A percentile compares a stretch with the other conserved stretches of the same genome.
Evolutionary conservation across 2,888 invertebrate genomes (phyloP).

Genomic region (Sisyra terminalis): DNA sequence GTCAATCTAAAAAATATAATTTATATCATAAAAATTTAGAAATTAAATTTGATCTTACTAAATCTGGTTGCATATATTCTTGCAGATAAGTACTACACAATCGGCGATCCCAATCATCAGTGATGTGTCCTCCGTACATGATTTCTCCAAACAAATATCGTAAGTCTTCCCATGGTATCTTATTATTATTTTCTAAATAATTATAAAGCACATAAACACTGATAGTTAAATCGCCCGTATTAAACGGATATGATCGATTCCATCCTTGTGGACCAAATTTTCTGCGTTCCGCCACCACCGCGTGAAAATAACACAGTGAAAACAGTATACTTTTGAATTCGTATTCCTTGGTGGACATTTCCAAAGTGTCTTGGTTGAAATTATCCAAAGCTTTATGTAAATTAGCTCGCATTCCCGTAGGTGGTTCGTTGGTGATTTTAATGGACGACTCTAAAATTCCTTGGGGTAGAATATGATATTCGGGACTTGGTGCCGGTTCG

Average conservation of each 20-base stretch:
- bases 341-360: constrained; percentile 82
- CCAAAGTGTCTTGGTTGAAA: constrained; percentile 82
- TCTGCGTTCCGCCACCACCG: constrained; percentile 78
- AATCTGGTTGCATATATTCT: constrained; percentile 75
- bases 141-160: constrained; percentile 91
- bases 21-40: too few species aligned
- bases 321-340: constrained; percentile 86
- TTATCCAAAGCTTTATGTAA: constrained; percentile 84
- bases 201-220: constrained; percentile 82
- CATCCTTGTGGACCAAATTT: constrained; percentile 84
- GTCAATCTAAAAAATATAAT: constrained; percentile 40
- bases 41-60: too few species aligned
- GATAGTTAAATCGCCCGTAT: constrained; percentile 78
- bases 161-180: constrained; percentile 88
- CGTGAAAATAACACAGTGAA: constrained; percentile 86
- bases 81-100: constrained; percentile 73
- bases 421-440: constrained; percentile 92
- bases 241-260: constrained; percentile 51
- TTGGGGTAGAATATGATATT: constrained; percentile 51
- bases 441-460: constrained; percentile 86
- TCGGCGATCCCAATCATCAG: constrained; percentile 88
- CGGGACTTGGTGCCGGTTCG: constrained; percentile 60
- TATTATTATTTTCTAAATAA: constrained; percentile 74
- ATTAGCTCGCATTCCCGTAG: constrained; percentile 88
- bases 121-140: constrained; percentile 96